Evolutionary conservation across 2,888 invertebrate species (phyloP).

Genomic region (Vandiemenella viatica): DNA sequence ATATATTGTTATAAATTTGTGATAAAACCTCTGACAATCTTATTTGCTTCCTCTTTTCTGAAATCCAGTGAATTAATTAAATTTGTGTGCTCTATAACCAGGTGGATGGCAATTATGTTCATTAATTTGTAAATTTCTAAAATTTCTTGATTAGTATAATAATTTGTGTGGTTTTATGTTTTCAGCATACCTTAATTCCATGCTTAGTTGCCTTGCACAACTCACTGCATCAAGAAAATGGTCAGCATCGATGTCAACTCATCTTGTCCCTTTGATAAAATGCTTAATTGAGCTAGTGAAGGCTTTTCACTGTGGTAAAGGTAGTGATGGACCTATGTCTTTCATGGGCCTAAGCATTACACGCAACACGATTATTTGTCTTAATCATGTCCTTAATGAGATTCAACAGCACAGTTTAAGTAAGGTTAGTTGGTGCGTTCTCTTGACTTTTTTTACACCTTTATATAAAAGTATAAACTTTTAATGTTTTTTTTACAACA

Average conservation of each 20-base stretch:
- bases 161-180: too few relatives aligned
- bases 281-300: constrained; percentile 32
- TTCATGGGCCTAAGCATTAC: constrained; percentile 41
- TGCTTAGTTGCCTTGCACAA: constrained; percentile 33
- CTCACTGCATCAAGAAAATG: constrained; percentile 34
- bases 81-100: too few relatives aligned
- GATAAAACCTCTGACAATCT: too few relatives aligned
- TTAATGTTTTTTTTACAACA: too few relatives aligned
- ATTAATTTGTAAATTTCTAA: too few relatives aligned
- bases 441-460: too few relatives aligned
- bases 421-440: constrained; percentile 30
- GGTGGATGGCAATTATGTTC: too few relatives aligned
- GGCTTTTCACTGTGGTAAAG: constrained; percentile 32
- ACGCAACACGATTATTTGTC: constrained; percentile 33
- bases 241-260: constrained; percentile 20
- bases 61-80: too few relatives aligned
- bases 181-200: constrained; percentile 35
- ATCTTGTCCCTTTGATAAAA: background rate
- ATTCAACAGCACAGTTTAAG: constrained; percentile 29
- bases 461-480: too few relatives aligned
- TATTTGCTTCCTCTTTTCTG: too few relatives aligned
- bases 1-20: too few relatives aligned
- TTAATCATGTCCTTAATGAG: constrained; percentile 37
- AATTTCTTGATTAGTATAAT: too few relatives aligned
- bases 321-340: constrained; percentile 30